These are phyloP conservation scores for Cyanistes caeruleus DNA, from an alignment of 2,113 vertebrate species.

Conservation along the genomic window DNA sequence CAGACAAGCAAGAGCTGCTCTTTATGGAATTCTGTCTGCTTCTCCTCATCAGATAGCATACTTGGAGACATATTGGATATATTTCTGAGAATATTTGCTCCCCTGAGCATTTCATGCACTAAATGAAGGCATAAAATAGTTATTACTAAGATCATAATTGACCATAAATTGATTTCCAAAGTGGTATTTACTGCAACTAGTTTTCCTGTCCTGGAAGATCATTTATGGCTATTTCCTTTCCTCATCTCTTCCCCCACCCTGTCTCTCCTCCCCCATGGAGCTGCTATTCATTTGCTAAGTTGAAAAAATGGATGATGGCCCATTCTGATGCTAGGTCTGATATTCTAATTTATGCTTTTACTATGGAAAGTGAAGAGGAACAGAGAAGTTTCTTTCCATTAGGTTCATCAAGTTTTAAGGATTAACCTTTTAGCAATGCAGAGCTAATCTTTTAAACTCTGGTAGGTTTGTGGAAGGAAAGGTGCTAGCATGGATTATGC, in stretches of 20 bases:
- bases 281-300: neutral
- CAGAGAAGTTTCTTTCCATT: neutral
- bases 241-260: neutral
- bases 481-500: neutral
- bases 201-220: constrained; percentile 2
- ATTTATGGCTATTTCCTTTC: neutral
- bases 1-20: neutral
- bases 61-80: neutral
- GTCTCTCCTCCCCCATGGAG: neutral
- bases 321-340: neutral
- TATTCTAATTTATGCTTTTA: neutral
- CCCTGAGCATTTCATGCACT: neutral
- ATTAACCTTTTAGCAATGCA: neutral
- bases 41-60: neutral
- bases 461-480: neutral
- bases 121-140: neutral
- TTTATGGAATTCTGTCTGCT: constrained; percentile 3
- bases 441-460: neutral
- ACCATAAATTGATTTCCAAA: constrained; percentile 50
- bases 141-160: constrained; percentile 1
- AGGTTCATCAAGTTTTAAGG: neutral
- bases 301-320: neutral
- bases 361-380: neutral
- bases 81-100: constrained; percentile 43
- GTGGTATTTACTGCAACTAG: constrained; percentile 23